Conservation (phyloP, 2,888 invertebrate genomes). For the Ischnus inquisitorius region DNA sequence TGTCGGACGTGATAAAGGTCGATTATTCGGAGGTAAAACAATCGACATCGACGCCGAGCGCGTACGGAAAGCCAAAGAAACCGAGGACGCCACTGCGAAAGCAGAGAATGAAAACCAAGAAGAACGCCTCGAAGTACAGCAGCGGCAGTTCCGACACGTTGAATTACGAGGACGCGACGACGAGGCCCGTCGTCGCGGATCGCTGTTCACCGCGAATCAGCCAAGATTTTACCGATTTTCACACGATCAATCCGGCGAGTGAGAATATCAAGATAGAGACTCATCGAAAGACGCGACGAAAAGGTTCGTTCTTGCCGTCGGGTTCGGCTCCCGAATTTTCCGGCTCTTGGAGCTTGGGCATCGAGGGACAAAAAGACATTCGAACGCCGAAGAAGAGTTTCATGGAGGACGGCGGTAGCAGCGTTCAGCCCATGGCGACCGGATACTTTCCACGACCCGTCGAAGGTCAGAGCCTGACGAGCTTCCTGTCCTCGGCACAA, state of each 20-base stretch:
- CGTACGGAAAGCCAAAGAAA: slow-evolving; percentile 65
- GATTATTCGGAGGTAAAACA: slow-evolving; percentile 77
- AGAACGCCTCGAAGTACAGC: slow-evolving; percentile 53
- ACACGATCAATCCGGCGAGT: slow-evolving; percentile 49
- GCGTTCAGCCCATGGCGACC: slow-evolving; percentile 88
- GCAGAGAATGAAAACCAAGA: slow-evolving; percentile 69
- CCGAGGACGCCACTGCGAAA: slow-evolving; percentile 73
- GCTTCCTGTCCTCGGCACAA: slow-evolving; percentile 91
- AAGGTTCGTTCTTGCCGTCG: slow-evolving; percentile 71
- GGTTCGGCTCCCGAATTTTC: slow-evolving; percentile 81
- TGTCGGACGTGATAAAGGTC: slow-evolving; percentile 79
- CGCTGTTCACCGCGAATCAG: slow-evolving; percentile 33
- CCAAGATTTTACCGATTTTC: not conserved
- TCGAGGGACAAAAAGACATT: slow-evolving; percentile 86
- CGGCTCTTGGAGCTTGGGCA: slow-evolving; percentile 77
- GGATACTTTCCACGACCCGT: slow-evolving; percentile 88
- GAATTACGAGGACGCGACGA: slow-evolving; percentile 73
- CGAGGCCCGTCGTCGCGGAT: slow-evolving; percentile 58
- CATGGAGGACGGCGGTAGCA: slow-evolving; percentile 88
- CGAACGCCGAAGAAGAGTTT: slow-evolving; percentile 87
- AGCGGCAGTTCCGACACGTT: slow-evolving; percentile 78
- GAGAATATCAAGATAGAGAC: slow-evolving; percentile 68
- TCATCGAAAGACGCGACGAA: slow-evolving; percentile 69
- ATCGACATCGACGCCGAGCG: slow-evolving; percentile 16
- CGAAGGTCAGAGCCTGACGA: slow-evolving; percentile 90